Conservation (phyloP, 2,113 vertebrate genomes). For the Corythaeola cristata region DNA sequence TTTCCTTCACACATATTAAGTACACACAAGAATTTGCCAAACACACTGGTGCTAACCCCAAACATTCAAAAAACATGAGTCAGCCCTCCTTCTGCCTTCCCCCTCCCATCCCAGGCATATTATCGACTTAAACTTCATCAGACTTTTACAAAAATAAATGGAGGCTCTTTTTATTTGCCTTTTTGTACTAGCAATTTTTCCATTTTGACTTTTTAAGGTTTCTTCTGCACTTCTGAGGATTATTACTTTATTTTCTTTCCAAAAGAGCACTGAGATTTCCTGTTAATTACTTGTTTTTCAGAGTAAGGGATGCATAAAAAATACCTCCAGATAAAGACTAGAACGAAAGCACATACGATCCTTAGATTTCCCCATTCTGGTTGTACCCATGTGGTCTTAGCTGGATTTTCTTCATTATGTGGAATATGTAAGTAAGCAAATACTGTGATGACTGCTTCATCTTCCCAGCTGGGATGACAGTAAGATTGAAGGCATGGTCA, state of each 20-base stretch:
- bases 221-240: not conserved
- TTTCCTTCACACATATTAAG: constrained; percentile 69
- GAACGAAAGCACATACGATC: not conserved
- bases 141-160: constrained; percentile 24
- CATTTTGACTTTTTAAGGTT: not conserved
- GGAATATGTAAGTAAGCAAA: not conserved
- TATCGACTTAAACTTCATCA: constrained; percentile 31
- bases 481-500: not conserved
- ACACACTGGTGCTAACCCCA: constrained; percentile 55
- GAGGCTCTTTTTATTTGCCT: not conserved
- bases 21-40: constrained; percentile 53
- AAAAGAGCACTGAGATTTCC: not conserved
- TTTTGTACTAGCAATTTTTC: not conserved
- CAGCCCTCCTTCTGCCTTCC: constrained; percentile 22
- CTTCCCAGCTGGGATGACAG: not conserved
- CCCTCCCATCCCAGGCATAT: not conserved
- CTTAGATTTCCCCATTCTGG: not conserved
- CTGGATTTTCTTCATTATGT: not conserved
- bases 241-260: not conserved
- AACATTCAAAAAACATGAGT: constrained; percentile 65
- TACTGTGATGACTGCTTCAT: not conserved
- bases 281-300: not conserved
- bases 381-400: not conserved
- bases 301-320: not conserved
- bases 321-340: not conserved